Evolutionary conservation across 2,888 invertebrate genomes (phyloP).

Genomic region (Physocephala rufipes): DNA sequence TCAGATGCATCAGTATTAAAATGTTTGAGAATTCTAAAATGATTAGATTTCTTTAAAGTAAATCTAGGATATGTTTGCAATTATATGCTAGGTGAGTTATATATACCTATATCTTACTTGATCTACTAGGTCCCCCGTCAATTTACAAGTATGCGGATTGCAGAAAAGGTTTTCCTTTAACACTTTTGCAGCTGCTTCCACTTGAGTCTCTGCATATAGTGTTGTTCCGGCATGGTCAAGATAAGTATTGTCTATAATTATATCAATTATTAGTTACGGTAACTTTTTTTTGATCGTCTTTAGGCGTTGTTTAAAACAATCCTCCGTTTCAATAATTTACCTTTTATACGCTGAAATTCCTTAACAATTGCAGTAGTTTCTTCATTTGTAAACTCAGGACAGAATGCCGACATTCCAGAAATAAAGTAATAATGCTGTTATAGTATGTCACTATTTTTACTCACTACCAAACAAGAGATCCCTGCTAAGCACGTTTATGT

Average conservation of each 20-base stretch:
- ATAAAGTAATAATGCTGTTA: too few relatives aligned
- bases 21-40: slow-evolving; percentile 78
- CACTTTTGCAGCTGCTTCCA: slow-evolving; percentile 73
- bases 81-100: neutral
- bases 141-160: slow-evolving; percentile 90
- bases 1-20: slow-evolving; percentile 83
- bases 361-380: slow-evolving; percentile 65
- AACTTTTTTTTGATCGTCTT: too few relatives aligned
- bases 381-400: slow-evolving; percentile 62
- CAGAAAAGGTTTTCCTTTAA: slow-evolving; percentile 79
- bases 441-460: too few relatives aligned
- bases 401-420: slow-evolving; percentile 28
- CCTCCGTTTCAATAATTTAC: slow-evolving; percentile 53
- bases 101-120: slow-evolving; percentile 78
- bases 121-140: slow-evolving; percentile 85
- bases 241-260: slow-evolving; percentile 73
- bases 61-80: neutral
- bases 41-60: slow-evolving; percentile 16
- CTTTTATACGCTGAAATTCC: slow-evolving; percentile 67
- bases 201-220: slow-evolving; percentile 80
- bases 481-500: too few relatives aligned
- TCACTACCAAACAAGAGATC: too few relatives aligned
- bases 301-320: too few relatives aligned
- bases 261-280: too few relatives aligned
- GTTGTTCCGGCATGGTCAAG: slow-evolving; percentile 91